Evolutionary conservation across 2,113 vertebrate genomes (phyloP).

Genomic region (Tapirus terrestris): DNA sequence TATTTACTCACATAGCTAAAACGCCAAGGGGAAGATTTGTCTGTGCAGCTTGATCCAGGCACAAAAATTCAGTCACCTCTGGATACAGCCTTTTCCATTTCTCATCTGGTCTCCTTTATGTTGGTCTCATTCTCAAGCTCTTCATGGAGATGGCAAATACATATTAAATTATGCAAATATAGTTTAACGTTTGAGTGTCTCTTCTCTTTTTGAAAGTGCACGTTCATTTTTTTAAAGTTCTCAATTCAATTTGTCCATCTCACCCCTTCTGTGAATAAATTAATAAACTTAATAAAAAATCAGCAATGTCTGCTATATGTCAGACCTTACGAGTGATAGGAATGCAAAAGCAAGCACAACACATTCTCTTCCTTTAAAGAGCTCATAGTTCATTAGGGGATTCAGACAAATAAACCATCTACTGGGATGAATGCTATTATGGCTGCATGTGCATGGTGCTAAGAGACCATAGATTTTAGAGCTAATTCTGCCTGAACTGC

Average conservation of each 20-base stretch:
- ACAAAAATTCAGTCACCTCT: neutral
- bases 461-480: neutral
- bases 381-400: slow-evolving; percentile 33
- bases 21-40: neutral
- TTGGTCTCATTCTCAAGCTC: neutral
- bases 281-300: slow-evolving; percentile 11
- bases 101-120: neutral
- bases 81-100: neutral
- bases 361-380: neutral
- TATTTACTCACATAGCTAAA: neutral
- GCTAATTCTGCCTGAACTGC: neutral
- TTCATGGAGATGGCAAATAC: neutral
- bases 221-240: neutral
- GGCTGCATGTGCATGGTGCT: neutral
- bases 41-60: neutral
- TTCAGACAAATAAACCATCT: slow-evolving; percentile 19
- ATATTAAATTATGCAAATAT: neutral
- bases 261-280: neutral
- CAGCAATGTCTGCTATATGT: neutral
- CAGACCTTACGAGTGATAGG: neutral
- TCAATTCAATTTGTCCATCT: neutral
- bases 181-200: neutral
- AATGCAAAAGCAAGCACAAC: neutral
- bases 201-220: neutral
- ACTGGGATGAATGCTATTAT: neutral